phyloP scores from a whole-genome alignment of 1,140 invertebrate genomes.

The Drosophila eugracilis region DNA sequence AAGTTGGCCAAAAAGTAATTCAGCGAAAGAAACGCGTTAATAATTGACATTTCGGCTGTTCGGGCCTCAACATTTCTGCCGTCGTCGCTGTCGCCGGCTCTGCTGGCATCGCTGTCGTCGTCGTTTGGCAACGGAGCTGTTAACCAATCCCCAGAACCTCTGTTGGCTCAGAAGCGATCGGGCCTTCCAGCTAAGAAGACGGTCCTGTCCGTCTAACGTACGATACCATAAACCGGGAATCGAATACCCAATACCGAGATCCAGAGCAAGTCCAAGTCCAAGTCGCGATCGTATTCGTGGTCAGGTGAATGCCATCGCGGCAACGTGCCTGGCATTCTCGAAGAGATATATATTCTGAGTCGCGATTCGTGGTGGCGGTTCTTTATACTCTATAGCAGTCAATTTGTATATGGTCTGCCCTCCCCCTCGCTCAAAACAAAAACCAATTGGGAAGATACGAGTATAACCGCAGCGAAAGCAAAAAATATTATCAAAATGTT shows the following conservation, averaged over 20 bases:
- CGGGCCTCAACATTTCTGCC: slow-evolving; percentile 26
- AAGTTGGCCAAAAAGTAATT: slow-evolving; percentile 54
- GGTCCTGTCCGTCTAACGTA: slow-evolving; percentile 71
- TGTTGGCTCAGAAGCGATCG: slow-evolving; percentile 76
- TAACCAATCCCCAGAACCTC: slow-evolving; percentile 67
- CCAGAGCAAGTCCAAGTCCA: slow-evolving; percentile 20
- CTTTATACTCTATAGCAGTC: slow-evolving; percentile 50
- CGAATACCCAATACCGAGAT: slow-evolving; percentile 23
- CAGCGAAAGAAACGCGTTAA: slow-evolving; percentile 57
- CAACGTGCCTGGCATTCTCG: slow-evolving; percentile 75
- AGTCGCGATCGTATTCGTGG: slow-evolving; percentile 39
- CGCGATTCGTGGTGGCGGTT: slow-evolving; percentile 57
- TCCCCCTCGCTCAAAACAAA: slow-evolving; percentile 61
- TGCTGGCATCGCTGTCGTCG: too few relatives aligned
- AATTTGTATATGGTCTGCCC: slow-evolving; percentile 70
- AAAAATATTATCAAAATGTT: slow-evolving; percentile 58
- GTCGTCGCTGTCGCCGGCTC: slow-evolving; percentile 34
- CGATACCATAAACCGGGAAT: not conserved
- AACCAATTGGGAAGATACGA: slow-evolving; percentile 72
- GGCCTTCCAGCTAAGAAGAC: slow-evolving; percentile 67
- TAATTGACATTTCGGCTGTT: slow-evolving; percentile 68
- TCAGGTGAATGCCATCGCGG: slow-evolving; percentile 78
- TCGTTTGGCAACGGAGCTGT: slow-evolving; percentile 60
- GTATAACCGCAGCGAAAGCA: slow-evolving; percentile 42
- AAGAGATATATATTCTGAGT: slow-evolving; percentile 31